Base-by-base conservation (phyloP, 2,113 vertebrate genomes). In the Nothoprocta perdicaria region DNA sequence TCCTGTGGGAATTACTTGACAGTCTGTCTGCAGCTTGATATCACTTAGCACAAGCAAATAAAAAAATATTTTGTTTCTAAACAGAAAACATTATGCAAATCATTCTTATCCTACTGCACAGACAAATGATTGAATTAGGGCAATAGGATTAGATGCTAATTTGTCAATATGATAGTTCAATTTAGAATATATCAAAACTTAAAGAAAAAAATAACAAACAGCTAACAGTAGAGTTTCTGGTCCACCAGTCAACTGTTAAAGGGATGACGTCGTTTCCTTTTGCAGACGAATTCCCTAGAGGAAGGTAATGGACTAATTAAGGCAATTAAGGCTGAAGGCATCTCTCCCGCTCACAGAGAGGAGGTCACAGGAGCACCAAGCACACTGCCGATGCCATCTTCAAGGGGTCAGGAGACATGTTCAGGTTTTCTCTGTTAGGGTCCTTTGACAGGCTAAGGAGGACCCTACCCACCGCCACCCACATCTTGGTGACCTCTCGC, bases 121-220 rank as follows among this genome's bases (percentile, higher is more conserved):
- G 92, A 88, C 92, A 96, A 94, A 94, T 95, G 90, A 91, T 84
- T 95, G 94, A 97, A 96, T 97, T 96, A 96, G 84, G 93, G 77
- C 74, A 92, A 94, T 84, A 90, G 81, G 78, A 95, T 96, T 96
- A 97, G 81, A 85, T 80, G 76, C 38, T 95, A 89, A 90, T 80
- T 94, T 87, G 80, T 57, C 72, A 91, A 95, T 76, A 80, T 35
- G 31, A 69, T 81, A 87, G 50, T 67, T 89, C 71, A 74, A 33
- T 52, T 85, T 92, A 90, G 46, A 94, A 74, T 80, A 38, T 60
- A 77, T 78, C 55, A 24, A 66, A 80, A 80, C 86, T 68, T 77
- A 45, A 67, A 33, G 57, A 71, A 85, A 90, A 90, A 93, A 89
- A 84, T 67, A 65, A 81, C 72, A 65, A 58, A 68, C 88, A 92